These are phyloP conservation scores for Drosophila pseudotalamancana DNA, from an alignment of 2,888 invertebrate species.

Conservation along the genomic window DNA sequence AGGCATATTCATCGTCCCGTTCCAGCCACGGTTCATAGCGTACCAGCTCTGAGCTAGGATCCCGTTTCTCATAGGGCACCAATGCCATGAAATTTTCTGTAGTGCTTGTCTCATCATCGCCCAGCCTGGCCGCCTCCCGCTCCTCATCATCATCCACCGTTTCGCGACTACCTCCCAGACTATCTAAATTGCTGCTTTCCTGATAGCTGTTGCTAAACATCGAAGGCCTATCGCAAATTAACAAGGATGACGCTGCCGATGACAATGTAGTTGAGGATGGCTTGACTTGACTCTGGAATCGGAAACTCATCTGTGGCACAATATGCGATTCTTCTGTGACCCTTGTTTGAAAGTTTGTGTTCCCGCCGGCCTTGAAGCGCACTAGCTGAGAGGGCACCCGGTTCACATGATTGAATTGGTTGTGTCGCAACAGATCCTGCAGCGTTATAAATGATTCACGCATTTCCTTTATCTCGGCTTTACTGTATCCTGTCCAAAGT, in stretches of 20 bases:
- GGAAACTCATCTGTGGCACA: background rate
- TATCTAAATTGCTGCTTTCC: background rate
- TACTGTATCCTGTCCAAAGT: conserved; percentile 30
- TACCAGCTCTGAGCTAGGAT: conserved; percentile 32
- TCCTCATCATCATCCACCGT: background rate
- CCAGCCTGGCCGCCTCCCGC: background rate
- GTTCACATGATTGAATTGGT: background rate
- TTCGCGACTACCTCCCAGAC: background rate
- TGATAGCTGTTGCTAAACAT: background rate
- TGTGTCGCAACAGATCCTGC: conserved; percentile 29
- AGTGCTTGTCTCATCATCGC: conserved; percentile 15
- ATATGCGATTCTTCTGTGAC: background rate
- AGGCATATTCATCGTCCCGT: background rate
- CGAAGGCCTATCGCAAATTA: background rate
- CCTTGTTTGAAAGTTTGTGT: background rate
- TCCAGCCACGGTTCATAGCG: background rate
- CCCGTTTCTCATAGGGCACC: conserved; percentile 38
- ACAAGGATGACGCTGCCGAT: background rate
- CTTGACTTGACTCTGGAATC: background rate
- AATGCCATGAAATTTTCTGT: conserved; percentile 24
- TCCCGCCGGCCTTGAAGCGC: conserved; percentile 53
- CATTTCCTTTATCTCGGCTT: conserved; percentile 53
- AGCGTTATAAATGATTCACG: conserved; percentile 54
- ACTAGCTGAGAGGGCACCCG: background rate
- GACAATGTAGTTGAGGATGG: background rate